phyloP scores from a whole-genome alignment of 2,797 vertebrate genomes.

The Acanthurus leucopareius region DNA sequence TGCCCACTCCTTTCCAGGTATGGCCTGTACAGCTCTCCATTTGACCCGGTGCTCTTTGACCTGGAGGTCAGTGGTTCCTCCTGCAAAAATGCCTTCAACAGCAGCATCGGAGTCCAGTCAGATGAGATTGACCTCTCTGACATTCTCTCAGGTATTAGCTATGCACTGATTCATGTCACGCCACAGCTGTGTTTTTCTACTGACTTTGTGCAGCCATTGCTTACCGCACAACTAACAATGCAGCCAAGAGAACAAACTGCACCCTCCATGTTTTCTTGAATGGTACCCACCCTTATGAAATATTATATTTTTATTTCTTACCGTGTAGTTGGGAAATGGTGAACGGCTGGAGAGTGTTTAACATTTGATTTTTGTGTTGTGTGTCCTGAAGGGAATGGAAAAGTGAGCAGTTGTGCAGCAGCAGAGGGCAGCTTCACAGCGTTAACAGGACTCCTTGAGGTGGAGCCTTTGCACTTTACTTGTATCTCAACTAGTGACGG shows the following conservation, averaged over 20 bases:
- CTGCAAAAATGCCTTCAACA: constrained; percentile 97
- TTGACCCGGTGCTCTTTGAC: constrained; percentile 99
- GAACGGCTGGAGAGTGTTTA: neutral
- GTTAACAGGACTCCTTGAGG: constrained; percentile 96
- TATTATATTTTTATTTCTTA: neutral
- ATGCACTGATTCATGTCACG: neutral
- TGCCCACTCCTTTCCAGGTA: constrained; percentile 85
- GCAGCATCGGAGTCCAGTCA: constrained; percentile 95
- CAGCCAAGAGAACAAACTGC: too few relatives aligned
- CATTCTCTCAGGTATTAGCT: constrained; percentile 92
- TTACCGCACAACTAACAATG: too few relatives aligned
- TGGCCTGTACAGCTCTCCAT: constrained; percentile 97
- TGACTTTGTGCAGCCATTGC: neutral
- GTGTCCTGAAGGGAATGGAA: constrained; percentile 90
- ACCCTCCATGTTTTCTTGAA: too few relatives aligned
- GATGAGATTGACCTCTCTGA: constrained; percentile 99
- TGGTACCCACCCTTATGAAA: too few relatives aligned
- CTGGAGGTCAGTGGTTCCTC: constrained; percentile 98
- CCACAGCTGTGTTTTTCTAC: neutral
- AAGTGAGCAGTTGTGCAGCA: constrained; percentile 94
- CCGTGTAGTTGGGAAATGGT: neutral
- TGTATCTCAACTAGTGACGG: constrained; percentile 99
- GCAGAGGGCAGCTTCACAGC: constrained; percentile 99
- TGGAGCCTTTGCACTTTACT: constrained; percentile 98
- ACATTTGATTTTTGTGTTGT: neutral